Conservation (phyloP, 2,888 invertebrate species). For the Cheilosia grossa region DNA sequence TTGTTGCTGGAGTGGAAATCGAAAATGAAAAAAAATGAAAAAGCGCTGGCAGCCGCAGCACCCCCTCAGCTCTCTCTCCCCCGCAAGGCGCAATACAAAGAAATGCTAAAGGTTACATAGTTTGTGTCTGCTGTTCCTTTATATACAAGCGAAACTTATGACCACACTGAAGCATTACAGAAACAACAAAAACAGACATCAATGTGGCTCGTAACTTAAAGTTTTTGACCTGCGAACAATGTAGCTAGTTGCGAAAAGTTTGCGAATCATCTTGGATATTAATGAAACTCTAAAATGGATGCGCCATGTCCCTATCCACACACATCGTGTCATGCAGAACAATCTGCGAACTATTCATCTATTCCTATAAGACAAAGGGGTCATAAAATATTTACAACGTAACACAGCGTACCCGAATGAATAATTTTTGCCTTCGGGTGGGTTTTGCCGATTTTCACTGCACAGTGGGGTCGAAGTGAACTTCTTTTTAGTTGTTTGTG, state of each 20-base stretch:
- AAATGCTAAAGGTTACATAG: neutral
- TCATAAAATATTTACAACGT: conserved; percentile 59
- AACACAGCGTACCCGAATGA: conserved; percentile 31
- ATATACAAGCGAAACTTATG: neutral
- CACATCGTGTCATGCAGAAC: neutral
- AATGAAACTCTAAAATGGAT: conserved; percentile 20
- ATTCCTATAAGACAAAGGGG: conserved; percentile 6
- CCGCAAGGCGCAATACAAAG: neutral
- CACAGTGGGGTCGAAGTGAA: conserved; percentile 15
- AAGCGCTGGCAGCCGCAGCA: neutral
- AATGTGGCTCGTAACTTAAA: conserved; percentile 5
- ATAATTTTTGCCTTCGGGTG: conserved; percentile 1
- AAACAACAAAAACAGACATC: conserved; percentile 1
- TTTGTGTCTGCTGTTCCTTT: neutral
- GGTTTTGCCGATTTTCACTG: neutral
- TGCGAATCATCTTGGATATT: conserved; percentile 17
- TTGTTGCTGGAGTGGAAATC: conserved; percentile 44
- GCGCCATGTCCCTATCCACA: neutral
- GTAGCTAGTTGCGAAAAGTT: conserved; percentile 18
- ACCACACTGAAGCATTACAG: neutral
- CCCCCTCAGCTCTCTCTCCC: no score
- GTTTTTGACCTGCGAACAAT: conserved; percentile 18
- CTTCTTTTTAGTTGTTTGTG: no score
- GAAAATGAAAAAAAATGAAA: no score
- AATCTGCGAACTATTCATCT: conserved; percentile 25